Evolutionary conservation across 2,888 invertebrate species (phyloP).

Genomic region (Polydrusus pterygomalis): DNA sequence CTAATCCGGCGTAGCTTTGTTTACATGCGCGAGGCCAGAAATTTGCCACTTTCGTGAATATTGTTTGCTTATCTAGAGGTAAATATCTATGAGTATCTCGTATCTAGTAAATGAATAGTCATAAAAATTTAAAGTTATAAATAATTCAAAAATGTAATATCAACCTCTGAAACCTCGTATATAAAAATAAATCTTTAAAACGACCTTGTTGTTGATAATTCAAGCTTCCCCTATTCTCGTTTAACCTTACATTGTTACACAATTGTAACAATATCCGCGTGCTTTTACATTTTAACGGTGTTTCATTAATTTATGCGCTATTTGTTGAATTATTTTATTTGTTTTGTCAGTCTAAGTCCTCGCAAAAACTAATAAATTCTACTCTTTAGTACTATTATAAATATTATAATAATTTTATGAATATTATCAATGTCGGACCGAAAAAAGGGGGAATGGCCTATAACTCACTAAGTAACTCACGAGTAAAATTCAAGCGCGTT

Average conservation of each 20-base stretch:
- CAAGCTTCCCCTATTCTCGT: conserved; percentile 19
- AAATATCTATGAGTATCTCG: too few relatives aligned
- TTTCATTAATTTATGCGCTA: conserved; percentile 43
- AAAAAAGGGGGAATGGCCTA: too few relatives aligned
- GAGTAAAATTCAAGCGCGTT: too few relatives aligned
- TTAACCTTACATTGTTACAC: conserved; percentile 27
- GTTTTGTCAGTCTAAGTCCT: neutral
- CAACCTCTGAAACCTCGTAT: conserved; percentile 9
- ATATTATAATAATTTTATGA: neutral
- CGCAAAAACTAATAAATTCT: conserved; percentile 11
- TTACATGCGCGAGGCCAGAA: too few relatives aligned
- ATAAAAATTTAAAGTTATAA: too few relatives aligned
- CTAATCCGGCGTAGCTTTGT: too few relatives aligned
- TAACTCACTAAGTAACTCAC: too few relatives aligned
- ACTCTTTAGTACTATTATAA: neutral
- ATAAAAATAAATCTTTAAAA: neutral
- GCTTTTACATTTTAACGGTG: conserved; percentile 48
- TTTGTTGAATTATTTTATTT: conserved; percentile 18
- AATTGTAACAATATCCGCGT: conserved; percentile 51
- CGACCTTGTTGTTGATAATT: conserved; percentile 15
- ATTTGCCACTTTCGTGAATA: too few relatives aligned
- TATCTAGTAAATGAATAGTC: too few relatives aligned
- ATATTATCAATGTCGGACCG: too few relatives aligned
- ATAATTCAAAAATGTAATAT: too few relatives aligned
- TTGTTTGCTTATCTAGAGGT: too few relatives aligned